A percentile compares a stretch with the other conserved stretches of the same genome.
Conservation (phyloP, 2,797 vertebrate species). For the Microcaecilia unicolor region DNA sequence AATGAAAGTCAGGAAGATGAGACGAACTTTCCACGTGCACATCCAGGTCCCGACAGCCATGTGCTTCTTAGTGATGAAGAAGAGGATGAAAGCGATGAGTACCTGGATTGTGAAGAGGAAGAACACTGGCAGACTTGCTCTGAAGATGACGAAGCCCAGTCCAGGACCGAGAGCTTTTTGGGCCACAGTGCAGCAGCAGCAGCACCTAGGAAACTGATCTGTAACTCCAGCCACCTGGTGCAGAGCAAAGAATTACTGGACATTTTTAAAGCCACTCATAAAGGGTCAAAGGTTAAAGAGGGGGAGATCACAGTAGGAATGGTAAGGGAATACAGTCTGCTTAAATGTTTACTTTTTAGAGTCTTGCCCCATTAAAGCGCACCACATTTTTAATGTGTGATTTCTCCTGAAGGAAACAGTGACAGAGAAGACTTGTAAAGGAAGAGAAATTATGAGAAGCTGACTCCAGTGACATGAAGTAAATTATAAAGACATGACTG, state of each 20-base stretch:
- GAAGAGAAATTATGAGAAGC: no score
- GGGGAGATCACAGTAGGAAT: constrained; percentile 83
- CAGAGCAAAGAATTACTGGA: constrained; percentile 74
- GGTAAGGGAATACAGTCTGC: constrained; percentile 61
- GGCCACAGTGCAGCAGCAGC: neutral
- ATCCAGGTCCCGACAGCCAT: neutral
- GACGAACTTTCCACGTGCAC: rapidly evolving
- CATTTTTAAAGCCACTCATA: constrained; percentile 67
- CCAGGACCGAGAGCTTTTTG: neutral
- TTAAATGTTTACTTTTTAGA: no score
- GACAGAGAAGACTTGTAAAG: no score
- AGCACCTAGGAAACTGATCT: constrained; percentile 18
- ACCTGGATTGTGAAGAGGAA: constrained; percentile 43
- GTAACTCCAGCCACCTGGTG: constrained; percentile 78
- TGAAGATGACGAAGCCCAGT: constrained; percentile 38
- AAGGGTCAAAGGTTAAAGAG: constrained; percentile 60
- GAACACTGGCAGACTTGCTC: constrained; percentile 60
- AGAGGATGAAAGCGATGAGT: constrained; percentile 39
- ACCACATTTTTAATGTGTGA: neutral
- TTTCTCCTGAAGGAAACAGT: no score
- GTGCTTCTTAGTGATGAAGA: constrained; percentile 9
- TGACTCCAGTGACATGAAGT: no score
- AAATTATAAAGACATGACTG: no score
- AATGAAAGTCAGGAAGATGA: neutral
- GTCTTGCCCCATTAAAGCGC: no score